Percentiles rank a stretch among this genome's conserved stretches.
Conservation (phyloP, 2,797 vertebrate species). For the Sarcophilus harrisii region DNA sequence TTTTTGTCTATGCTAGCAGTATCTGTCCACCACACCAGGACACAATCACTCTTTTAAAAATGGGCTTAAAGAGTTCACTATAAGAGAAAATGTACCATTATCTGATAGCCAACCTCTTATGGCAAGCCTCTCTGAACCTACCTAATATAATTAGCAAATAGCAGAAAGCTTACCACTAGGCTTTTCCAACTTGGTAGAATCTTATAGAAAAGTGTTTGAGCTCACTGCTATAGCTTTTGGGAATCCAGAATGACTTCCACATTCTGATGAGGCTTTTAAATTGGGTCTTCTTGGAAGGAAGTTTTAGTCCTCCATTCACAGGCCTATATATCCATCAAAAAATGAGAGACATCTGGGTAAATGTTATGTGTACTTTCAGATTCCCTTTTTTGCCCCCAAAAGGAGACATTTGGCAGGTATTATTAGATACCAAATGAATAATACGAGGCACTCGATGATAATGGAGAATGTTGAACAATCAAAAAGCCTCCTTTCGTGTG, state of each 20-base stretch:
- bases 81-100: background rate
- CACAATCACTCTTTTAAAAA: background rate
- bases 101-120: background rate
- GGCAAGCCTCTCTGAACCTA: background rate
- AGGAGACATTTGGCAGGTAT: background rate
- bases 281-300: background rate
- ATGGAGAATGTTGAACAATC: fast-evolving
- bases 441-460: background rate
- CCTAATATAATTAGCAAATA: background rate
- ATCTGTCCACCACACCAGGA: background rate
- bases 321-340: background rate
- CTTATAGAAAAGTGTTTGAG: background rate
- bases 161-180: background rate
- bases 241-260: background rate
- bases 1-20: background rate
- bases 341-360: background rate
- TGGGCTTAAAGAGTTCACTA: background rate
- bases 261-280: background rate
- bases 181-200: background rate
- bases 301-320: background rate
- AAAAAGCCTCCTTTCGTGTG: background rate
- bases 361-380: background rate
- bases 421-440: background rate
- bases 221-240: background rate
- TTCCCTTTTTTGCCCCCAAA: background rate